These are phyloP conservation scores for Myanophis thanlyinensis DNA, from an alignment of 2,113 vertebrate genomes.

Conservation along the genomic window DNA sequence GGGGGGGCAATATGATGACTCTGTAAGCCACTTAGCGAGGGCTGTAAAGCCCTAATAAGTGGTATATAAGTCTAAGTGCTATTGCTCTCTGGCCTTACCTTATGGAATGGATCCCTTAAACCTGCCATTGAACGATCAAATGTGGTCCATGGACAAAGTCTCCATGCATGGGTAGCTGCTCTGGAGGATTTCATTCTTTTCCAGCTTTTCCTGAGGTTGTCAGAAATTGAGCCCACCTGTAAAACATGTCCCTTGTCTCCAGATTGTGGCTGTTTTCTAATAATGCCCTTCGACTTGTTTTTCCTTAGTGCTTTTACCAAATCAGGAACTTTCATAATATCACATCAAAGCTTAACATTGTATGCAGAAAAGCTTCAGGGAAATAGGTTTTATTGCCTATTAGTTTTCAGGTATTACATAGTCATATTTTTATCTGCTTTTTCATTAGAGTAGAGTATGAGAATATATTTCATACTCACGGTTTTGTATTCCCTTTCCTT, in stretches of 20 bases:
- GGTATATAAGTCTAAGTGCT: not conserved
- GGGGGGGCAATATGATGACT: not conserved
- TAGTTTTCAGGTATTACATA: slow-evolving; percentile 3
- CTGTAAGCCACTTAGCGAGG: not conserved
- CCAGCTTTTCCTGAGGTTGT: not conserved
- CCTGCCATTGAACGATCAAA: not conserved
- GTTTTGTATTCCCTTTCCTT: not conserved
- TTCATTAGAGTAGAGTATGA: slow-evolving; percentile 15
- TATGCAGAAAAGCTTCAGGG: not conserved
- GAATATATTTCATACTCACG: slow-evolving; percentile 15
- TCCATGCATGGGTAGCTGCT: not conserved
- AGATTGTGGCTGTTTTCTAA: not conserved
- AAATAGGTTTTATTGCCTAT: slow-evolving; percentile 1
- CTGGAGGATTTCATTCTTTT: not conserved
- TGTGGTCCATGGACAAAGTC: not conserved
- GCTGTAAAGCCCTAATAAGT: not conserved
- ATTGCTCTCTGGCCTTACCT: not conserved
- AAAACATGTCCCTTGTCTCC: not conserved
- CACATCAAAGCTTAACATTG: not conserved
- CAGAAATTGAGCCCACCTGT: not conserved
- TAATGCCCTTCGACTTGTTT: not conserved
- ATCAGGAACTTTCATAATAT: not conserved
- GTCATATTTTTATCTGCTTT: slow-evolving; percentile 8
- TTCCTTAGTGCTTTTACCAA: not conserved
- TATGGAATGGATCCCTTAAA: not conserved